Conservation (phyloP, 2,113 vertebrate species). For the Pseudopipra pipra region DNA sequence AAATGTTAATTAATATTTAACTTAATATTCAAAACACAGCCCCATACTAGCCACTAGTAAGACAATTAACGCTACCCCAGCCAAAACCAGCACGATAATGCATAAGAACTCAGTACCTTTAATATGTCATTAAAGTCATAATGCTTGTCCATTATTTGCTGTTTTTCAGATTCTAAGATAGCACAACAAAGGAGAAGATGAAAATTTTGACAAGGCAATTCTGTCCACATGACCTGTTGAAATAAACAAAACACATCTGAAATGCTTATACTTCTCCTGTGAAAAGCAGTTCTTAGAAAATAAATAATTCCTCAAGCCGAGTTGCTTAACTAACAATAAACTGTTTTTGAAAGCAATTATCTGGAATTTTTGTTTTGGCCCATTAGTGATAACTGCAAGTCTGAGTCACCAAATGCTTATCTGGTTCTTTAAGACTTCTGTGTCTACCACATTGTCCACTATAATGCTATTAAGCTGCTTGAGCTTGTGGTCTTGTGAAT, state of each 20-base stretch:
- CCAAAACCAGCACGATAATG: not conserved
- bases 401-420: not conserved
- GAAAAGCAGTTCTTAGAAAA: not conserved
- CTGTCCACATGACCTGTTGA: conserved; percentile 94
- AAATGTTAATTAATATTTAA: not conserved
- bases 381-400: not conserved
- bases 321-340: not conserved
- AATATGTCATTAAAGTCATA: conserved; percentile 97
- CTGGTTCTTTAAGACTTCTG: not conserved
- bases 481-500: not conserved
- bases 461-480: not conserved
- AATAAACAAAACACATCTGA: not conserved
- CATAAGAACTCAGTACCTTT: conserved; percentile 77
- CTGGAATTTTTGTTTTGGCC: not conserved
- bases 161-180: conserved; percentile 94
- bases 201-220: conserved; percentile 93
- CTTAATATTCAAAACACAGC: not conserved
- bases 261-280: not conserved
- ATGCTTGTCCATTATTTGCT: conserved; percentile 94
- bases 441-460: not conserved
- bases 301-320: not conserved
- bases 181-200: conserved; percentile 96
- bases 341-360: not conserved
- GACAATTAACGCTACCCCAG: not conserved
- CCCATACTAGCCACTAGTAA: not conserved